phyloP scores from a whole-genome alignment of 2,797 vertebrate species.

The Tolypeutes matacus region DNA sequence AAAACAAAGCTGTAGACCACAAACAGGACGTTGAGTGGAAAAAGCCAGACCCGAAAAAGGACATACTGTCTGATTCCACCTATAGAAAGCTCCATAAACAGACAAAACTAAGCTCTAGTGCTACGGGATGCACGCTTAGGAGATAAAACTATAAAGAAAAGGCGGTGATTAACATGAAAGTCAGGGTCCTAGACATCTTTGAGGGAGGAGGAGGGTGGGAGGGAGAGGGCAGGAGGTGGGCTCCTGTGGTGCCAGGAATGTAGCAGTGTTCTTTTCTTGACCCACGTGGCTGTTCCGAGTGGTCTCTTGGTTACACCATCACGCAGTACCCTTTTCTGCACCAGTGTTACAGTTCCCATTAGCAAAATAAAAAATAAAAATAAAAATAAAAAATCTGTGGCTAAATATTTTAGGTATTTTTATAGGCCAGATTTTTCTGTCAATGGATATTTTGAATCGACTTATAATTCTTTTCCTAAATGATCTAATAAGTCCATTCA shows the following conservation, averaged over 20 bases:
- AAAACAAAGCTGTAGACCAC: neutral
- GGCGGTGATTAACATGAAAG: neutral
- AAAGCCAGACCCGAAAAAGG: neutral
- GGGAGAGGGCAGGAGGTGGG: fast-evolving
- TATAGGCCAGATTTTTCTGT: neutral
- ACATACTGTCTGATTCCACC: neutral
- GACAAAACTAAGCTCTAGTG: neutral
- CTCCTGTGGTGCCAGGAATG: too few relatives aligned
- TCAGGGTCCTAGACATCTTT: too few relatives aligned
- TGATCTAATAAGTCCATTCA: neutral
- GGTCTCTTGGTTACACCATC: fast-evolving
- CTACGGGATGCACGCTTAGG: neutral
- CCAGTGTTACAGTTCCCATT: neutral
- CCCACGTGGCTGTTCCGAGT: fast-evolving
- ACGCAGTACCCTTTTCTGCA: fast-evolving
- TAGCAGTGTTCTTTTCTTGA: neutral
- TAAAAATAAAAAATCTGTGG: neutral
- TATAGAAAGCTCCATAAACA: neutral
- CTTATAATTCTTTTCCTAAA: neutral
- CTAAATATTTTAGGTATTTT: conserved; percentile 18
- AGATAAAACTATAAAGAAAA: neutral
- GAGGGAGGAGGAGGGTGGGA: neutral
- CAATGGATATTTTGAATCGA: neutral
- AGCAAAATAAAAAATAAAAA: neutral
- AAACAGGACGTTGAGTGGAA: neutral